phyloP scores from a whole-genome alignment of 2,888 invertebrate species.

The Amphiduros pacificus region DNA sequence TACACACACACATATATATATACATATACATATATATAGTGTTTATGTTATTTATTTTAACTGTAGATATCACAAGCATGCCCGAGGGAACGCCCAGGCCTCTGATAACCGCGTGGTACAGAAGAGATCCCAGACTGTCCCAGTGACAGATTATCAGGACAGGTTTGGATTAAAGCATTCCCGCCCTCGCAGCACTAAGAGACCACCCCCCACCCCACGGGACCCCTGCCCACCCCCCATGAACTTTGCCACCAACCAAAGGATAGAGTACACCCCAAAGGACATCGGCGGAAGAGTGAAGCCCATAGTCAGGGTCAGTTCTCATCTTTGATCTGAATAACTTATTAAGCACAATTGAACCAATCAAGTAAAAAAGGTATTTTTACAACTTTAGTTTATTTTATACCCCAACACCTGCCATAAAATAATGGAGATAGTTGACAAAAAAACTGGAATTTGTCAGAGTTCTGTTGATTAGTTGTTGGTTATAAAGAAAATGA shows the following conservation, averaged over 20 bases:
- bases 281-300: slow-evolving; percentile 5
- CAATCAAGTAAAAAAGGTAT: too few species aligned
- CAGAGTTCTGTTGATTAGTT: too few species aligned
- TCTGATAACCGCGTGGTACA: slow-evolving; percentile 3
- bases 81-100: background rate
- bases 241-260: slow-evolving; percentile 48
- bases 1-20: background rate
- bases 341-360: too few species aligned
- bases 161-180: slow-evolving; percentile 36
- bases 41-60: background rate
- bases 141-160: slow-evolving; percentile 41
- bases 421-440: too few species aligned
- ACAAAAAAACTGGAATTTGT: too few species aligned
- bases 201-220: slow-evolving; percentile 43
- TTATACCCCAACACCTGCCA: too few species aligned
- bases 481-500: too few species aligned
- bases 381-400: too few species aligned
- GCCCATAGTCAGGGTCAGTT: slow-evolving; percentile 18
- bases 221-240: slow-evolving; percentile 43
- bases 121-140: slow-evolving; percentile 3
- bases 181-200: slow-evolving; percentile 50
- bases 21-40: background rate
- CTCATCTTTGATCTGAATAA: too few species aligned
- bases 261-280: slow-evolving; percentile 38
- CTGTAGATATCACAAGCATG: slow-evolving; percentile 8